Conservation (phyloP, 2,888 invertebrate genomes). For the Coronaproctus castanopsis region DNA sequence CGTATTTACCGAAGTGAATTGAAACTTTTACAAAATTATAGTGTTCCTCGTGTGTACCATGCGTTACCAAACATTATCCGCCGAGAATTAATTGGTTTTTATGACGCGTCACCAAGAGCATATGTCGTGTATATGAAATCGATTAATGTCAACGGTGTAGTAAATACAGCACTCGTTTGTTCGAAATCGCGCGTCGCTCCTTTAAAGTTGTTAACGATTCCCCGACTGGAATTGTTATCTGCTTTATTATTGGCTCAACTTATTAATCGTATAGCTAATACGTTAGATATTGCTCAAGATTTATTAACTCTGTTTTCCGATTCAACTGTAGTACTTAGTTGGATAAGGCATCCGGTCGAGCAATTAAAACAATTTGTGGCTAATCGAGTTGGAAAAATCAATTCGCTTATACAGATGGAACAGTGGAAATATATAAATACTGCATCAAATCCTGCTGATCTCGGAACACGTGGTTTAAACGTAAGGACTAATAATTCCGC, state of each 20-base stretch:
- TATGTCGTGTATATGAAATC: conserved; percentile 14
- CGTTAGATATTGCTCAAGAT: neutral
- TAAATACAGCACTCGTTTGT: conserved; percentile 38
- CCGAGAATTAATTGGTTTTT: conserved; percentile 15
- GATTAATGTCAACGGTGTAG: conserved; percentile 11
- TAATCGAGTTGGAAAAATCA: neutral
- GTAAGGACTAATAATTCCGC: neutral
- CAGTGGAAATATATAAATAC: neutral
- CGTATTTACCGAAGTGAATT: neutral
- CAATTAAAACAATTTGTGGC: neutral
- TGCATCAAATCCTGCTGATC: neutral
- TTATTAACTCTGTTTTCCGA: neutral
- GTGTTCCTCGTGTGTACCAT: conserved; percentile 4
- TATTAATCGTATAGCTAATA: conserved; percentile 1
- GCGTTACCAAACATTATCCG: neutral
- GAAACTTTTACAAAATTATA: neutral
- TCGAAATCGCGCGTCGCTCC: conserved; percentile 14
- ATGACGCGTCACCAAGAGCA: conserved; percentile 14
- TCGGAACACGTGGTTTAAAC: neutral
- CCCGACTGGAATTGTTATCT: conserved; percentile 14
- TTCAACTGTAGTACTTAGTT: conserved; percentile 3
- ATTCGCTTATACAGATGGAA: neutral
- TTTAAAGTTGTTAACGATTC: conserved; percentile 11
- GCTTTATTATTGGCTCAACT: conserved; percentile 14
- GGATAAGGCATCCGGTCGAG: neutral